Evolutionary conservation across 2,888 invertebrate species (phyloP).

Genomic region (Tinea semifulvella): DNA sequence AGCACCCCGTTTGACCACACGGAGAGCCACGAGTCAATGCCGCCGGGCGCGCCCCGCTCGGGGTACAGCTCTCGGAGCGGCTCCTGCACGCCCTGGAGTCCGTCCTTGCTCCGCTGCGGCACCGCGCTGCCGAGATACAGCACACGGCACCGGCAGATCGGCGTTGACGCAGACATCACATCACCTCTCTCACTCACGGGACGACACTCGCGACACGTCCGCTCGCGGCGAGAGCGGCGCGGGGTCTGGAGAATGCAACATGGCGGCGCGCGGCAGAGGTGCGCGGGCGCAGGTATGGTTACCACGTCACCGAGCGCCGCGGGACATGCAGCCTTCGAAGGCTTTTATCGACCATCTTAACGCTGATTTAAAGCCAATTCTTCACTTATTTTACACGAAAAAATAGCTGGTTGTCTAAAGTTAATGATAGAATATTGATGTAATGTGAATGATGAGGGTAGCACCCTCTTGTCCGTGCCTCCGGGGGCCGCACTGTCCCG

Average conservation of each 20-base stretch:
- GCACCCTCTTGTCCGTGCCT: no score
- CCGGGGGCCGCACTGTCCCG: no score
- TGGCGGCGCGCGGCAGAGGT: conserved; percentile 37
- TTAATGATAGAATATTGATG: no score
- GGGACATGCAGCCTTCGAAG: neutral
- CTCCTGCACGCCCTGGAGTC: conserved; percentile 96
- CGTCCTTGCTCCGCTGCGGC: conserved; percentile 97
- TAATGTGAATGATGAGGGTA: no score
- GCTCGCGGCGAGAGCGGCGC: conserved; percentile 34
- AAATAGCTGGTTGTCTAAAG: no score
- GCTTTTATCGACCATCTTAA: neutral
- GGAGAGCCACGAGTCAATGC: conserved; percentile 95
- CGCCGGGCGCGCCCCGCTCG: conserved; percentile 90
- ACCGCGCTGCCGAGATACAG: conserved; percentile 96
- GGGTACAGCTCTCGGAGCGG: conserved; percentile 96
- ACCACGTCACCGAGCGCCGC: conserved; percentile 22
- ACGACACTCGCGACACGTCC: neutral
- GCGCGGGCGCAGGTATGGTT: conserved; percentile 56
- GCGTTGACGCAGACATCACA: conserved; percentile 78
- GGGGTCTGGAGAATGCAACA: conserved; percentile 56
- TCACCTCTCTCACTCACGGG: conserved; percentile 38
- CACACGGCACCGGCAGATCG: conserved; percentile 96
- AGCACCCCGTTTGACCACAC: conserved; percentile 97
- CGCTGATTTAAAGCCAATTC: neutral
- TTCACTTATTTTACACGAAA: no score